Base-by-base conservation (phyloP, 1,140 invertebrate genomes). In the Heterodera carotae region DNA sequence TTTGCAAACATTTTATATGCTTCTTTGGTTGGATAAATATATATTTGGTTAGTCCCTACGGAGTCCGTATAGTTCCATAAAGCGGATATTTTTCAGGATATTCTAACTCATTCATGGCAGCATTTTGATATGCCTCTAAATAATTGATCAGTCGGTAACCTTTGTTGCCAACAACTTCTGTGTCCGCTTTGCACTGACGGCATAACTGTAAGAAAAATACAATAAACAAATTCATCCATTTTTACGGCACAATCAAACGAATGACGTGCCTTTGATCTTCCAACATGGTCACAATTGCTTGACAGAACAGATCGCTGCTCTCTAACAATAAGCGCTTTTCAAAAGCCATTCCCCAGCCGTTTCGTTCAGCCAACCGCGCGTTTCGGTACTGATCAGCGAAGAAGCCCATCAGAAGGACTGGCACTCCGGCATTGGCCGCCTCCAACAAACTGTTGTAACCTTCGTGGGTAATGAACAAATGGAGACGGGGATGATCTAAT, bases 401-500 rank as follows among this genome's bases (percentile, higher is more conserved):
- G 18, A 84, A 29, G 10, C 78, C 78, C 25, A 84, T 68, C 43
- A 64, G 34, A 18, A 83, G 29, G 33, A 83, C 53, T 12, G 82
- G 82, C 33, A 82, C 25, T n/a, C 80, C 79, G 69, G 39, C 64
- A 39, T 36, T 39, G 8, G 67, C 60, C n/a, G 79, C 68, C 71
- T 83, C 82, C n/a, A 79, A 43, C 27, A 62, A 31, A 69, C 75
- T 76, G 68, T 84, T 84, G 66, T 80, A 79, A 29, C 82, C 82
- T 60, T 53, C 75, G 62, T 83, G 82, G 2, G 76, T 81, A 22
- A 83, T 74, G 67, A 83, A 83, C 64, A 84, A 48, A 39, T 70
- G 60, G 15, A 69, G 33, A 31, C 53, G 29, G 15, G 79, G 79
- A 39, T 80, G 79, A 69, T 43, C 25, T 8, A 72, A 72, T 10